Conservation (phyloP, 2,888 invertebrate species). For the Gasteruption jaculator region DNA sequence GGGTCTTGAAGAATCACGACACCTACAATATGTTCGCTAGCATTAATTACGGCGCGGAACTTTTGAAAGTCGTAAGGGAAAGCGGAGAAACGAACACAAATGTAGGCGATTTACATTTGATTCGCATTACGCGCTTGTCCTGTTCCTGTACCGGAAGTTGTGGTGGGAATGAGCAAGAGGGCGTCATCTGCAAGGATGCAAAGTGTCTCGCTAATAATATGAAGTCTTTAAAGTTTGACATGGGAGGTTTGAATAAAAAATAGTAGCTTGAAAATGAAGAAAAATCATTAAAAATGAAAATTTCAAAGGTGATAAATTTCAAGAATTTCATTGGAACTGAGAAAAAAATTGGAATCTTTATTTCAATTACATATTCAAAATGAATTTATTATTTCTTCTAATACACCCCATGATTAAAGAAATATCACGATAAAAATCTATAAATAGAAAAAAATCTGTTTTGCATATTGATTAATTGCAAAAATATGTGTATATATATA, state of each 20-base stretch:
- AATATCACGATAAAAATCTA: too few relatives aligned
- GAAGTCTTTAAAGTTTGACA: too few relatives aligned
- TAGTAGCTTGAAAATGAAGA: neutral
- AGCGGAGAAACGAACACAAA: conserved; percentile 29
- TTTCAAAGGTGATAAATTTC: too few relatives aligned
- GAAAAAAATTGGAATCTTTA: too few relatives aligned
- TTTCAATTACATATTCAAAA: too few relatives aligned
- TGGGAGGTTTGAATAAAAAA: too few relatives aligned
- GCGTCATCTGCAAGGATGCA: conserved; percentile 18
- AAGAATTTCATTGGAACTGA: too few relatives aligned
- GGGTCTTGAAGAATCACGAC: conserved; percentile 27
- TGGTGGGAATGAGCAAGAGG: conserved; percentile 14
- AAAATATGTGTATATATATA: too few relatives aligned
- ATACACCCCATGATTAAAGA: too few relatives aligned
- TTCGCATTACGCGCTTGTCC: conserved; percentile 31
- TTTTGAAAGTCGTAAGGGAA: conserved; percentile 26
- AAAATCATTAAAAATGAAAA: conserved; percentile 10
- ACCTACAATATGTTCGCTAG: conserved; percentile 29
- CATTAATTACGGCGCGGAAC: conserved; percentile 34
- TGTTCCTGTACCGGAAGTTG: conserved; percentile 32
- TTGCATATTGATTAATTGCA: too few relatives aligned
- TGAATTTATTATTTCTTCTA: too few relatives aligned
- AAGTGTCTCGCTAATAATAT: conserved; percentile 18
- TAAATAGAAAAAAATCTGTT: too few relatives aligned
- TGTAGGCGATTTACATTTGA: conserved; percentile 35